These are phyloP conservation scores for Camptogramma bilineatum DNA, from an alignment of 2,888 invertebrate species.

Conservation along the genomic window DNA sequence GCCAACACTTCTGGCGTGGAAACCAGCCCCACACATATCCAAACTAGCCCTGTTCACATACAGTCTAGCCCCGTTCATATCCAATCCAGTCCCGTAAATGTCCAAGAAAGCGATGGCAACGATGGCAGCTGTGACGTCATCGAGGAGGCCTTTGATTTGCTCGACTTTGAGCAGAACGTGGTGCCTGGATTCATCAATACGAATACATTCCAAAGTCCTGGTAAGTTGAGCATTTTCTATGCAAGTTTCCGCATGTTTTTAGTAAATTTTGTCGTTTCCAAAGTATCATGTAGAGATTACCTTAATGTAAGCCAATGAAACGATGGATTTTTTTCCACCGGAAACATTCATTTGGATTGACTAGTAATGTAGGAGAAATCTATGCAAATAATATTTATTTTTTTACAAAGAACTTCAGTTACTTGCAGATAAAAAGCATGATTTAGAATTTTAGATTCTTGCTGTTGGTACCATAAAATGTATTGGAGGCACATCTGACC, in stretches of 20 bases:
- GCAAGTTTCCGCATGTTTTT: not conserved
- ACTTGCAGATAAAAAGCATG: not conserved
- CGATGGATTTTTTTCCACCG: not conserved
- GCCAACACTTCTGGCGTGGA: constrained; percentile 55
- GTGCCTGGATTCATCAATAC: constrained; percentile 76
- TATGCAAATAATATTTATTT: no score
- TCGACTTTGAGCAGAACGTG: constrained; percentile 76
- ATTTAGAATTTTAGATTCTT: not conserved
- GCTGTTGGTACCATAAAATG: no score
- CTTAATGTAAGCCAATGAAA: no score
- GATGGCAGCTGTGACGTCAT: constrained; percentile 52
- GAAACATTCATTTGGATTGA: not conserved
- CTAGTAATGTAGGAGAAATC: no score
- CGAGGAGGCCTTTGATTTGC: constrained; percentile 70
- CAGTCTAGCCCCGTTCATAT: constrained; percentile 47
- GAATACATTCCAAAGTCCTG: constrained; percentile 75
- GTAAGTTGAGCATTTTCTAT: constrained; percentile 42
- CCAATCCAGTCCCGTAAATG: constrained; percentile 59
- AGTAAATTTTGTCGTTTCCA: not conserved
- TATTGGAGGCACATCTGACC: not conserved
- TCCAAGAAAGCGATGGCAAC: constrained; percentile 62
- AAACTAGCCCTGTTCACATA: constrained; percentile 46
- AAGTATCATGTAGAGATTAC: no score
- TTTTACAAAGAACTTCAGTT: no score
- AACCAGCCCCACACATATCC: constrained; percentile 44